Percentiles rank a stretch among this genome's conserved stretches.
These are phyloP conservation scores for Psettodes erumei DNA, from an alignment of 2,113 vertebrate species.

Conservation along the genomic window DNA sequence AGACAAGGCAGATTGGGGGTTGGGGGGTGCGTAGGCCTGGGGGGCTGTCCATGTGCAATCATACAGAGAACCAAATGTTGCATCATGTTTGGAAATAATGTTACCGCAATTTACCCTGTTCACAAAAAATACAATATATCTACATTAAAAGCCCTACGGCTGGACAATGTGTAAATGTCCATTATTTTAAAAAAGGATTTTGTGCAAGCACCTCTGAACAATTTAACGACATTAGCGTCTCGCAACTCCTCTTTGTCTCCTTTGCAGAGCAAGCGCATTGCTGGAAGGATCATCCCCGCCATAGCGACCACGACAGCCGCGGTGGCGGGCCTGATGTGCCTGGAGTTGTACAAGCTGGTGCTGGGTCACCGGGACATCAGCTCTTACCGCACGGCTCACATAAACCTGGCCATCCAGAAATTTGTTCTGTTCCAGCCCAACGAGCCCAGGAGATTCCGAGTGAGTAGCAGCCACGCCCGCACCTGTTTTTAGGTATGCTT, in stretches of 20 bases:
- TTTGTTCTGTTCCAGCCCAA: conserved; percentile 70
- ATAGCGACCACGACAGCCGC: conserved; percentile 89
- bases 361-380: conserved; percentile 70
- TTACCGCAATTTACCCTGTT: conserved; percentile 13
- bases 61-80: conserved; percentile 27
- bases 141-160: background rate
- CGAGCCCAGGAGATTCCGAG: conserved; percentile 55
- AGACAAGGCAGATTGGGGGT: conserved; percentile 19
- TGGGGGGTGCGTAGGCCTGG: conserved; percentile 4
- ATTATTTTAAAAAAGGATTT: no score
- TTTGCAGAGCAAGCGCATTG: conserved; percentile 88
- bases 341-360: conserved; percentile 91
- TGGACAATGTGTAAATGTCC: background rate
- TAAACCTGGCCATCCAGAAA: conserved; percentile 77
- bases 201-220: background rate
- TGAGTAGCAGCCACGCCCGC: conserved; percentile 62
- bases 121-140: background rate
- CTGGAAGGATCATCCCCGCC: conserved; percentile 89
- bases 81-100: conserved; percentile 32
- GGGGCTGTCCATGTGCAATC: conserved; percentile 34
- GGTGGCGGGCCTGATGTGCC: conserved; percentile 87
- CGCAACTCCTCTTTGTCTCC: conserved; percentile 19
- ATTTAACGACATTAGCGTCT: no score
- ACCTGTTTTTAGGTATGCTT: conserved; percentile 2
- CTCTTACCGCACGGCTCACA: conserved; percentile 81